Conservation (phyloP, 2,888 invertebrate genomes). For the Dexiosoma caninum region DNA sequence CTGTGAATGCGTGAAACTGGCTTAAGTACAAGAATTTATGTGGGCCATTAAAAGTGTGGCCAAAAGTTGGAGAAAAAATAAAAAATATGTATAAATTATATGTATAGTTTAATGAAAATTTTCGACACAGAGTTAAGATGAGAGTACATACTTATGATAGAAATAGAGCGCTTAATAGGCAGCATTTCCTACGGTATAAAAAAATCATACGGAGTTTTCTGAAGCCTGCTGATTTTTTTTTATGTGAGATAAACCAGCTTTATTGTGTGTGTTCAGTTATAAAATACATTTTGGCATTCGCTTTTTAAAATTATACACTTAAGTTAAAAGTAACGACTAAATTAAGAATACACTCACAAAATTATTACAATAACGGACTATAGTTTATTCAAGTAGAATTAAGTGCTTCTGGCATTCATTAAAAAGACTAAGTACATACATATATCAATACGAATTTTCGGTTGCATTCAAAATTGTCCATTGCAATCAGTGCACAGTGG, state of each 20-base stretch:
- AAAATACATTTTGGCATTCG: background rate
- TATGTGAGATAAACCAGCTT: background rate
- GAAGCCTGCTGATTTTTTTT: background rate
- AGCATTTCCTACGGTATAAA: background rate
- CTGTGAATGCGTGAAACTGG: slow-evolving; percentile 57
- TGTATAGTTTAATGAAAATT: background rate
- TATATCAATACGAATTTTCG: too few relatives aligned
- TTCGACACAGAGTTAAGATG: background rate
- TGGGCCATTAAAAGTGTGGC: slow-evolving; percentile 27
- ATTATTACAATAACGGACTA: too few relatives aligned
- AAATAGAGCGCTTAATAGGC: background rate
- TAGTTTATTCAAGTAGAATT: too few relatives aligned
- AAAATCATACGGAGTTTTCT: background rate
- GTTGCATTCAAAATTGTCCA: too few relatives aligned
- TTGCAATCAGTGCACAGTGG: too few relatives aligned
- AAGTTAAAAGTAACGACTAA: too few relatives aligned
- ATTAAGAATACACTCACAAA: too few relatives aligned
- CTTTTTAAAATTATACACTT: background rate
- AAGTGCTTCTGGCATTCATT: too few relatives aligned
- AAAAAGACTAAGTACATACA: too few relatives aligned
- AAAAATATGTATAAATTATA: background rate
- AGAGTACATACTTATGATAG: background rate
- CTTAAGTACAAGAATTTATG: slow-evolving; percentile 30
- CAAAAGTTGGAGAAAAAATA: slow-evolving; percentile 3
- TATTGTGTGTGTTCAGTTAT: background rate